Percentiles rank a stretch among this genome's conserved stretches.
phyloP scores from a whole-genome alignment of 2,888 invertebrate species.

The Aspidiotus rigidus region DNA sequence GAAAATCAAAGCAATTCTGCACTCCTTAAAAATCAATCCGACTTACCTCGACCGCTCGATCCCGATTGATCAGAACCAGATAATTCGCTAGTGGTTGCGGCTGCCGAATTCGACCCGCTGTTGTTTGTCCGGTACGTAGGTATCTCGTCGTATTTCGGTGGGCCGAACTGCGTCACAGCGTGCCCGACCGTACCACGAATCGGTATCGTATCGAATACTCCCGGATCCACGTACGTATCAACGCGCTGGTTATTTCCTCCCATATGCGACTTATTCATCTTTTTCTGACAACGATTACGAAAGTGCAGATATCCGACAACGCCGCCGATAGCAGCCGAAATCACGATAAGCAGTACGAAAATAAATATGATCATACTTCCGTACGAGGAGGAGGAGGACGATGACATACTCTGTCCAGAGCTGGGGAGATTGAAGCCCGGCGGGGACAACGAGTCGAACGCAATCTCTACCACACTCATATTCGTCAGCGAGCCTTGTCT shows the following conservation, averaged over 20 bases:
- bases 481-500: conserved; percentile 75
- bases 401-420: conserved; percentile 45
- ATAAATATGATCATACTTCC: conserved; percentile 85
- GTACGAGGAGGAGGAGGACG: conserved; percentile 56
- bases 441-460: conserved; percentile 55
- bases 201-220: conserved; percentile 81
- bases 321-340: conserved; percentile 73
- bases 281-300: conserved; percentile 68
- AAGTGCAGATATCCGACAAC: conserved; percentile 77
- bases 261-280: conserved; percentile 66
- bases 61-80: conserved; percentile 92
- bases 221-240: conserved; percentile 78
- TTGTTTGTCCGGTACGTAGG: conserved; percentile 67
- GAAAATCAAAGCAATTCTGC: background rate
- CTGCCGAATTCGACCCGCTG: conserved; percentile 66
- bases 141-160: conserved; percentile 85
- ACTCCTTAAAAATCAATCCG: background rate
- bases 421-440: conserved; percentile 54
- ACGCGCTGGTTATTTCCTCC: conserved; percentile 56
- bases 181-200: conserved; percentile 54
- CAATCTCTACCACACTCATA: conserved; percentile 75
- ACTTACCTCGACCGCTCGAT: conserved; percentile 66
- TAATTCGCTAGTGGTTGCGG: conserved; percentile 76
- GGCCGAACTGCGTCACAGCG: conserved; percentile 62
- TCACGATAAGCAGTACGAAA: conserved; percentile 67